These are phyloP conservation scores for Myathropa florea DNA, from an alignment of 2,888 invertebrate species.

Conservation along the genomic window DNA sequence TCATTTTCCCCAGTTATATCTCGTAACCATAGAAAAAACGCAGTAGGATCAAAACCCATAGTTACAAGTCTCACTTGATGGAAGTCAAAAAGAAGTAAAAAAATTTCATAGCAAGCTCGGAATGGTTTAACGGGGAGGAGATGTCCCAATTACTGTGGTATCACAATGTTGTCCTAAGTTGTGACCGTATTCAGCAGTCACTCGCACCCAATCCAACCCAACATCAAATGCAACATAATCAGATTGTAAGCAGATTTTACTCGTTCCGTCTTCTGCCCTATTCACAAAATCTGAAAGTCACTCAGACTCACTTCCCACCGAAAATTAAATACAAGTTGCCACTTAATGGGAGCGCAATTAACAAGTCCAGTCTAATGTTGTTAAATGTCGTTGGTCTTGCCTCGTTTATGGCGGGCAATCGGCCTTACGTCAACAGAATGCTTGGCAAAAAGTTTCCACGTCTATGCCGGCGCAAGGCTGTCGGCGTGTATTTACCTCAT, in stretches of 20 bases:
- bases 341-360: conserved; percentile 17
- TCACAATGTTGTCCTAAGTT: no score
- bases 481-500: neutral
- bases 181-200: no score
- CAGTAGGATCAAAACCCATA: no score
- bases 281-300: no score
- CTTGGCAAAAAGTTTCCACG: conserved; percentile 10
- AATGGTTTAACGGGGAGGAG: no score
- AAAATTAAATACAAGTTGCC: neutral
- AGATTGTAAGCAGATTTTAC: neutral
- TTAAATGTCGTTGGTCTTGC: neutral
- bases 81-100: no score
- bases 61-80: no score
- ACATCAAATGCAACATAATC: neutral
- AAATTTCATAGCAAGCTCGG: no score
- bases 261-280: neutral
- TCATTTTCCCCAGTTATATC: no score
- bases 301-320: neutral
- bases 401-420: conserved; percentile 7
- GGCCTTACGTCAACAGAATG: conserved; percentile 13
- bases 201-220: no score
- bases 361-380: conserved; percentile 16
- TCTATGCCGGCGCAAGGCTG: neutral
- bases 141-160: no score
- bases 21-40: no score